Evolutionary conservation across 2,113 vertebrate genomes (phyloP).

Genomic region (Coptodon bakossiorum): DNA sequence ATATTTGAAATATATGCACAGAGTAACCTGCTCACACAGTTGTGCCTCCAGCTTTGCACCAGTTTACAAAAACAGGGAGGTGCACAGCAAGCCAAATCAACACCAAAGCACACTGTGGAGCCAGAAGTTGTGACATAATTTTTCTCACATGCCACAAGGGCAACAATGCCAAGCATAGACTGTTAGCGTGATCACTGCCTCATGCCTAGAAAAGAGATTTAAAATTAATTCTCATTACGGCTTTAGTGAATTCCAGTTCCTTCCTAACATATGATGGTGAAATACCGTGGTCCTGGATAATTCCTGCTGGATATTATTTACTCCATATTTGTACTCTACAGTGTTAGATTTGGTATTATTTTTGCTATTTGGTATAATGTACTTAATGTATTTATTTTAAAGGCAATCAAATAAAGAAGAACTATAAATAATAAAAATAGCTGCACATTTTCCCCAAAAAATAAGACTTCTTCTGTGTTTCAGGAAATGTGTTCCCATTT

Average conservation of each 20-base stretch:
- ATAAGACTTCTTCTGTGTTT: not conserved
- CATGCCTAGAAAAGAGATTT: not conserved
- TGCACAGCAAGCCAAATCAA: not conserved
- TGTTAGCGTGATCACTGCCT: not conserved
- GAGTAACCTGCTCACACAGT: not conserved
- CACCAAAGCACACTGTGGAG: not conserved
- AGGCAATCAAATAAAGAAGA: not conserved
- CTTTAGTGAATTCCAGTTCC: not conserved
- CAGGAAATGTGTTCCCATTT: not conserved
- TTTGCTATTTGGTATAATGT: not conserved
- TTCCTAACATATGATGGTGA: not conserved
- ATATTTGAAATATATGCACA: not conserved
- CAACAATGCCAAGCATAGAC: not conserved
- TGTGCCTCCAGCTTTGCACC: not conserved
- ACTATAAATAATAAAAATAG: not conserved
- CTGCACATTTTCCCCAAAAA: fast-evolving
- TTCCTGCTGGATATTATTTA: not conserved
- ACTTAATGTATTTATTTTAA: not conserved
- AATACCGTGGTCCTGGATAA: not conserved
- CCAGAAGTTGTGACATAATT: not conserved
- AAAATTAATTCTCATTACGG: not conserved
- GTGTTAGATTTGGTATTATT: not conserved
- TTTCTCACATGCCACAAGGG: not conserved
- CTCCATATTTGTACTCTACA: not conserved
- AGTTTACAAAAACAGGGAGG: not conserved